Evolutionary conservation across 2,888 invertebrate species (phyloP).

Genomic region (Brachynemurus nebulosus): DNA sequence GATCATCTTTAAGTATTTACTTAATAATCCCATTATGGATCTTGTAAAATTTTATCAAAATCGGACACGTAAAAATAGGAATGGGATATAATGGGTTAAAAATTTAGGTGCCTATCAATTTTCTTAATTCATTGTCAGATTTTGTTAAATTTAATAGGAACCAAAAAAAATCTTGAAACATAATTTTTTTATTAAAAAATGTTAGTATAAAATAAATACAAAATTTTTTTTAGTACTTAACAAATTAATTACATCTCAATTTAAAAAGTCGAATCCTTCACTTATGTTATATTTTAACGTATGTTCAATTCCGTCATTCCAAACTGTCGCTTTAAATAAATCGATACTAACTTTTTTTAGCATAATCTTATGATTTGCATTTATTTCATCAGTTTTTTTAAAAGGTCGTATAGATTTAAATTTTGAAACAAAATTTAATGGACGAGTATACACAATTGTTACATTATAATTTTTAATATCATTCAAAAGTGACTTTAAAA

Average conservation of each 20-base stretch:
- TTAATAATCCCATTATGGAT: too few species aligned
- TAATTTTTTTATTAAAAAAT: background rate
- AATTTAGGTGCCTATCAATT: too few species aligned
- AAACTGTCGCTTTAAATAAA: background rate
- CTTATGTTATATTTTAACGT: too few species aligned
- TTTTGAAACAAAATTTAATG: conserved; percentile 6
- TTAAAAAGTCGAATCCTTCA: background rate
- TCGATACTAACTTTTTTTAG: background rate
- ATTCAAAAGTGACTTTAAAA: background rate
- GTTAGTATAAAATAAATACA: background rate
- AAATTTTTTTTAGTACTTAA: background rate
- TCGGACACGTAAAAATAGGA: background rate
- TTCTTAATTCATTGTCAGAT: too few species aligned
- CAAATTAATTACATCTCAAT: background rate
- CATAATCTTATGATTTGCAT: background rate
- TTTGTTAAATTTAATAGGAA: too few species aligned
- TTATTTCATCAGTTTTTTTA: background rate
- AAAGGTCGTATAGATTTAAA: background rate
- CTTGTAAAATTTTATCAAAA: too few species aligned
- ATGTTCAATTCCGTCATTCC: background rate
- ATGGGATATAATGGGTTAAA: too few species aligned
- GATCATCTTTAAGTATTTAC: too few species aligned
- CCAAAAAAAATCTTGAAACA: background rate
- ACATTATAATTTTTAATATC: conserved; percentile 5
- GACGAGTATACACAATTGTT: conserved; percentile 4